A percentile compares a stretch with the other conserved stretches of the same genome.
These are phyloP conservation scores for Python bivittatus DNA, from an alignment of 2,113 vertebrate genomes.

Conservation along the genomic window DNA sequence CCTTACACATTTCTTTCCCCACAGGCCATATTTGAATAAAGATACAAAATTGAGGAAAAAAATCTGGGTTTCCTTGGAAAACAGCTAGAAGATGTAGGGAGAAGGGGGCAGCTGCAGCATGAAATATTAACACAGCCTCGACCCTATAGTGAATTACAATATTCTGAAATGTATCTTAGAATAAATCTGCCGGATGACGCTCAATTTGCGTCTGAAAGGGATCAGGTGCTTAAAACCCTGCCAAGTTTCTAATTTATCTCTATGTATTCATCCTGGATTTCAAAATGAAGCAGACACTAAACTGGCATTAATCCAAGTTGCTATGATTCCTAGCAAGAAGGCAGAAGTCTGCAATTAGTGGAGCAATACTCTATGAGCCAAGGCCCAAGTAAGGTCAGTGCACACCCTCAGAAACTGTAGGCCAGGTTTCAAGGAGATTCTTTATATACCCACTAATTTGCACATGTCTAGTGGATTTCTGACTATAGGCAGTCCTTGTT, in stretches of 20 bases:
- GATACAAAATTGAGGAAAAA: background rate
- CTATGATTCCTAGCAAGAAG: background rate
- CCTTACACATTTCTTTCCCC: no score
- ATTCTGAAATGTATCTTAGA: background rate
- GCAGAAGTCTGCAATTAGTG: background rate
- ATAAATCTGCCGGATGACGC: background rate
- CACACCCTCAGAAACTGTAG: background rate
- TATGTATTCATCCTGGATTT: conserved; percentile 36
- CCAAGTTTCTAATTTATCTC: conserved; percentile 34
- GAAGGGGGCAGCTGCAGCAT: no score
- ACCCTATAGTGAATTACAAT: conserved; percentile 8
- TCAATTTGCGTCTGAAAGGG: background rate
- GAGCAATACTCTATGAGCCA: background rate
- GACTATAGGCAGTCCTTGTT: no score
- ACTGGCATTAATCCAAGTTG: background rate
- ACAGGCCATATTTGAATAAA: background rate
- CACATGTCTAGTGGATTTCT: background rate
- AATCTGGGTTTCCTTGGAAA: background rate
- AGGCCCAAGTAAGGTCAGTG: background rate
- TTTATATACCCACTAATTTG: background rate
- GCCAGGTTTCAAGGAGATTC: background rate
- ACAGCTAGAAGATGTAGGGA: background rate
- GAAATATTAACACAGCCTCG: background rate
- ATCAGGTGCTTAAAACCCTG: conserved; percentile 1
- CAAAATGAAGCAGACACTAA: conserved; percentile 15